phyloP scores from a whole-genome alignment of 2,113 vertebrate genomes.

The Turdus rufiventris region DNA sequence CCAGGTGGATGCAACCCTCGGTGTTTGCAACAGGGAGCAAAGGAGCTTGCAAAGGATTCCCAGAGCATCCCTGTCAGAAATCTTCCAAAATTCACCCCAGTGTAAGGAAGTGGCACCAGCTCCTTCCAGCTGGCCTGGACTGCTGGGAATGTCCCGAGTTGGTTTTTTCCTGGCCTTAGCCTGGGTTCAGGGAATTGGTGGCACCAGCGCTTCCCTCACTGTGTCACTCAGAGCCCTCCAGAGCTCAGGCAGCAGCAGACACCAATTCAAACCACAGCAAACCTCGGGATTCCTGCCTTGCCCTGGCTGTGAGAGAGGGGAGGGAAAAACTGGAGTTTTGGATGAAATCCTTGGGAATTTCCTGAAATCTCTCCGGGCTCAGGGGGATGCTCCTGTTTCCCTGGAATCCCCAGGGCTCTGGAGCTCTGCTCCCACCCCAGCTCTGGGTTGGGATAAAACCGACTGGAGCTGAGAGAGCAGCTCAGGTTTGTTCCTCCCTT shows the following conservation, averaged over 20 bases:
- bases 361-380: accelerated
- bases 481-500: no score
- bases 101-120: not conserved
- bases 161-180: not conserved
- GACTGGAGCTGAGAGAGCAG: no score
- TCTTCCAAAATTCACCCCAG: not conserved
- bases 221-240: not conserved
- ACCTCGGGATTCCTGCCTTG: not conserved
- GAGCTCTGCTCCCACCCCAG: not conserved
- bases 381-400: not conserved
- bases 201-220: not conserved
- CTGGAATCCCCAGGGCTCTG: not conserved
- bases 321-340: not conserved
- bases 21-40: not conserved
- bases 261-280: not conserved
- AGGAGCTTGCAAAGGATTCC: not conserved
- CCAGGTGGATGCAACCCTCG: not conserved
- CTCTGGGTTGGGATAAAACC: not conserved
- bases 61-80: not conserved
- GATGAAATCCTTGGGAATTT: not conserved
- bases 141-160: not conserved
- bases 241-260: not conserved
- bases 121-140: not conserved
- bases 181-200: not conserved
- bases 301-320: not conserved